These are phyloP conservation scores for Siphlonurus alternatus DNA, from an alignment of 2,888 invertebrate genomes.

Conservation along the genomic window DNA sequence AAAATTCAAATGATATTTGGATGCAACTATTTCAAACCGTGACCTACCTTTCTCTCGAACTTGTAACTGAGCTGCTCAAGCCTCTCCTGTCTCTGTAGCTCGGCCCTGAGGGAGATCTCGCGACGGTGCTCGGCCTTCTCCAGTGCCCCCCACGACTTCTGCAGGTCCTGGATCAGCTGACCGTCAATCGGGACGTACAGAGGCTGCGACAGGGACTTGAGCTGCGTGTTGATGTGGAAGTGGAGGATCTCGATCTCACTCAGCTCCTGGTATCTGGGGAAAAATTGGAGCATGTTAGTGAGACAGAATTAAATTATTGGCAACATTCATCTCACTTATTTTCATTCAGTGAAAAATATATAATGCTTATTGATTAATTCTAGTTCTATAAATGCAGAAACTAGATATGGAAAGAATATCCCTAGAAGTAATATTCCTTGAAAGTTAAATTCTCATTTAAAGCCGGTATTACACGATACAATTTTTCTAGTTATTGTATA, in stretches of 20 bases:
- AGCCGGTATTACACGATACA: no score
- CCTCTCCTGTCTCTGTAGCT: conserved; percentile 78
- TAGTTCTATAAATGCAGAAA: neutral
- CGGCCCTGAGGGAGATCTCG: conserved; percentile 82
- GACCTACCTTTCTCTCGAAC: conserved; percentile 79
- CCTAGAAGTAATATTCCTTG: no score
- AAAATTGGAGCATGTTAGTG: conserved; percentile 5
- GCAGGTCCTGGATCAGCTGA: conserved; percentile 84
- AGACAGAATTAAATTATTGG: no score
- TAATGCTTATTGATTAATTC: neutral
- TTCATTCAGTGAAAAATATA: neutral
- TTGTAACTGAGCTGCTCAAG: conserved; percentile 90
- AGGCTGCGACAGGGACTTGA: conserved; percentile 85
- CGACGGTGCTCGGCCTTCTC: conserved; percentile 89
- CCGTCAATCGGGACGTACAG: conserved; percentile 76
- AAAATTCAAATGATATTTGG: no score
- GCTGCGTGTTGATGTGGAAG: conserved; percentile 90
- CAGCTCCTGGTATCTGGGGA: conserved; percentile 75
- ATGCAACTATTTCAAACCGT: no score
- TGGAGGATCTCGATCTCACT: conserved; percentile 94
- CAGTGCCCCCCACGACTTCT: conserved; percentile 82
- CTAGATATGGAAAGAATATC: no score
- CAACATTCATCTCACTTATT: neutral
- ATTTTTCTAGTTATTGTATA: no score
- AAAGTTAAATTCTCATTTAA: no score